phyloP scores from a whole-genome alignment of 1,140 invertebrate species.

The Macrosteles quadrilineatus region DNA sequence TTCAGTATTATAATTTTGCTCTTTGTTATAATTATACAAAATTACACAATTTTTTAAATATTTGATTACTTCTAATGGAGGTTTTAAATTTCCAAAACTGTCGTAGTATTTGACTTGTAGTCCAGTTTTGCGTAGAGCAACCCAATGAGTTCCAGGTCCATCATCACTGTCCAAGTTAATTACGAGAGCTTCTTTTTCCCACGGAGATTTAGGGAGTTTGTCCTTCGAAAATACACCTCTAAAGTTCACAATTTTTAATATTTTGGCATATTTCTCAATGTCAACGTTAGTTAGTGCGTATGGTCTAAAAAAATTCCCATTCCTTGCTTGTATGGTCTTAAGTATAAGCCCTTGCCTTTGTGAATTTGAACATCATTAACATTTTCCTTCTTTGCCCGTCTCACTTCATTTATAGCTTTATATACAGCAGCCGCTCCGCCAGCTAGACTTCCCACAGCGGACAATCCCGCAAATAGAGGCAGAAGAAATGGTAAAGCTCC shows the following conservation, averaged over 20 bases:
- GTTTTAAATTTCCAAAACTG: constrained; percentile 1
- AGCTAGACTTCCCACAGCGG: not conserved
- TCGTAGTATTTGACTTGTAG: constrained; percentile 18
- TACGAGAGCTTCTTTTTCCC: constrained; percentile 41
- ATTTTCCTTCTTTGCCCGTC: not conserved
- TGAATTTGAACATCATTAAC: too few species aligned
- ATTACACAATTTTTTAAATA: constrained; percentile 13
- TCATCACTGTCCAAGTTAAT: constrained; percentile 44
- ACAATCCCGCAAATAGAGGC: constrained; percentile 1
- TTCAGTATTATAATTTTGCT: constrained; percentile 8
- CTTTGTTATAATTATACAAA: constrained; percentile 11
- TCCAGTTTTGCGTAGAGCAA: constrained; percentile 42
- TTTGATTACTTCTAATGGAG: not conserved
- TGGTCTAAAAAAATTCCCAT: not conserved
- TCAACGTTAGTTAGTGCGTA: constrained; percentile 23
- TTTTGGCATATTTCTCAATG: constrained; percentile 2
- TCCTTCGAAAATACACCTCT: constrained; percentile 35
- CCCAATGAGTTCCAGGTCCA: constrained; percentile 46
- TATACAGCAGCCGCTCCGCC: not conserved
- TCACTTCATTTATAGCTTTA: not conserved
- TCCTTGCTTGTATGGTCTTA: constrained; percentile 12
- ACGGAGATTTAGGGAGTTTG: constrained; percentile 34
- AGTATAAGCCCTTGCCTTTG: constrained; percentile 21
- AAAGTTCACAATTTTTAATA: constrained; percentile 29
- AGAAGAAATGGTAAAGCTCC: not conserved